Evolutionary conservation across 1,140 invertebrate species (phyloP).

Genomic region (Tetraneura akinire): DNA sequence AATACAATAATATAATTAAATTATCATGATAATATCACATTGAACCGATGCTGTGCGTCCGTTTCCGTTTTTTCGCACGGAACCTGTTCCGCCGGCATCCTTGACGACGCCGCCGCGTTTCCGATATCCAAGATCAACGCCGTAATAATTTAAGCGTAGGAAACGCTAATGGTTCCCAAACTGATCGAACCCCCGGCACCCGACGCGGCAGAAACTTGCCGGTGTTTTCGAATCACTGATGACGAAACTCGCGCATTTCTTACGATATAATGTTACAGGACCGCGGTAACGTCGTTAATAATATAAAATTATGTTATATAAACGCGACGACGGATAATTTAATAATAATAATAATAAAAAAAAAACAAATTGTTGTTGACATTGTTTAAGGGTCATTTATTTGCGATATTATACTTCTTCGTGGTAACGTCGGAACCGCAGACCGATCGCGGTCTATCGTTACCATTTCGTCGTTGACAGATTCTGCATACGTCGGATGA

Average conservation of each 20-base stretch:
- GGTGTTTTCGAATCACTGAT: not conserved
- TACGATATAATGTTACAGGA: no score
- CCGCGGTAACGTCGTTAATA: not conserved
- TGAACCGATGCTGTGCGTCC: not conserved
- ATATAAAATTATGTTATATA: not conserved
- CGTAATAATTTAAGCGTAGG: not conserved
- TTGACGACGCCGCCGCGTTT: not conserved
- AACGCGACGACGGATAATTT: not conserved
- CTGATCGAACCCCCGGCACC: not conserved
- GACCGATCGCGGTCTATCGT: not conserved
- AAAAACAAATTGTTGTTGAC: conserved; percentile 45
- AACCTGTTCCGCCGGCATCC: not conserved
- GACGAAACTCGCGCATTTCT: not conserved
- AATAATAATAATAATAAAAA: no score
- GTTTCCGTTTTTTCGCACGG: conserved; percentile 37
- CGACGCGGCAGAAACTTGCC: not conserved
- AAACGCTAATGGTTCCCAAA: not conserved
- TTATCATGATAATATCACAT: not conserved
- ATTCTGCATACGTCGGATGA: conserved; percentile 23
- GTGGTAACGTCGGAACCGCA: not conserved
- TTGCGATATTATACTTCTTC: not conserved
- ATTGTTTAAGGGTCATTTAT: conserved; percentile 39
- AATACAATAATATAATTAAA: no score
- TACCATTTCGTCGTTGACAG: conserved; percentile 5
- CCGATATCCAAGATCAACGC: conserved; percentile 17